Conservation (phyloP, 2,113 vertebrate species). For the Echinops telfairi region DNA sequence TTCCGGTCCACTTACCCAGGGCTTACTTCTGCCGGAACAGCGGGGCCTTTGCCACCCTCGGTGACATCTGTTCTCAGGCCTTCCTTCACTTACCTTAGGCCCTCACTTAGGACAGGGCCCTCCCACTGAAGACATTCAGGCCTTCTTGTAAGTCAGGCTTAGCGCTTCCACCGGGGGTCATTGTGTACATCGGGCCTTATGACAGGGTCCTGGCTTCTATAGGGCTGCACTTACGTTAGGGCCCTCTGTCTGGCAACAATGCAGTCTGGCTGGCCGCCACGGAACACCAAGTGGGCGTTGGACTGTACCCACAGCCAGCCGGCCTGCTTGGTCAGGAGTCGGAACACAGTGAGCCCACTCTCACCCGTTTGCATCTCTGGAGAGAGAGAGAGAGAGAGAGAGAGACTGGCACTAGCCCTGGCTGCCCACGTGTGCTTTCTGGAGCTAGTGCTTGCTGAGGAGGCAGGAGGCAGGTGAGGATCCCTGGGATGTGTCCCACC, state of each 20-base stretch:
- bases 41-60: background rate
- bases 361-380: slow-evolving; percentile 92
- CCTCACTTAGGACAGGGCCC: background rate
- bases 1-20: too few species aligned
- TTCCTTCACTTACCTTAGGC: background rate
- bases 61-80: background rate
- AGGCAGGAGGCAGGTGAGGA: background rate
- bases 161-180: background rate
- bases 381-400: background rate
- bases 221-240: slow-evolving; percentile 86
- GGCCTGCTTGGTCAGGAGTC: slow-evolving; percentile 88
- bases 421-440: background rate
- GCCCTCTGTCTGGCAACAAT: slow-evolving; percentile 88
- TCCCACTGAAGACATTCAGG: background rate
- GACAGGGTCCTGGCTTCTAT: too few species aligned
- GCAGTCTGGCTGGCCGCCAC: slow-evolving; percentile 88
- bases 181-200: background rate
- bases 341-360: slow-evolving; percentile 87
- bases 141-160: background rate
- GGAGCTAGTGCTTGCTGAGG: background rate
- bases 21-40: too few species aligned
- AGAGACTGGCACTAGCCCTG: background rate
- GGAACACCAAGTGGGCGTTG: slow-evolving; percentile 89
- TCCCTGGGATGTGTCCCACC: background rate
- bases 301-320: slow-evolving; percentile 92